phyloP scores from a whole-genome alignment of 2,888 invertebrate genomes.

The Acrobasis consociella region DNA sequence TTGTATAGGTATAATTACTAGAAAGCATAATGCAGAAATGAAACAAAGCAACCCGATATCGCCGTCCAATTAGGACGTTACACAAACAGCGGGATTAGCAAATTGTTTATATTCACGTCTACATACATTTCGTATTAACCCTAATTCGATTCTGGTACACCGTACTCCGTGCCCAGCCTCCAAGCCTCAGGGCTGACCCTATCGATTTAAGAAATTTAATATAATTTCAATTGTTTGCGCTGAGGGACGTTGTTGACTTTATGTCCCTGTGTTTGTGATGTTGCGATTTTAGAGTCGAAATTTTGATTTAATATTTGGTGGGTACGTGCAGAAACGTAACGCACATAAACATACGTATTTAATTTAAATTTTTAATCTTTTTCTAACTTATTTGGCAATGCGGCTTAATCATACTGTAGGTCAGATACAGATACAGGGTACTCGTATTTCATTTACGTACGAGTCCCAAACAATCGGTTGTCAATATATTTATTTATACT shows the following conservation, averaged over 20 bases:
- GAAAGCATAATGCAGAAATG: neutral
- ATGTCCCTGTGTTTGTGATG: neutral
- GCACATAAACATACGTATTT: too few species aligned
- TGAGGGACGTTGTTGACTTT: constrained; percentile 7
- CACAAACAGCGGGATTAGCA: constrained; percentile 66
- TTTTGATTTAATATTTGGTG: neutral
- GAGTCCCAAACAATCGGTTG: too few species aligned
- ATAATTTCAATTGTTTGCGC: constrained; percentile 12
- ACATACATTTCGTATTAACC: constrained; percentile 63
- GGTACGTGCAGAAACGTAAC: too few species aligned
- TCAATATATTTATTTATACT: too few species aligned
- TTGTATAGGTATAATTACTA: too few species aligned
- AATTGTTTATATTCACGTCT: constrained; percentile 68
- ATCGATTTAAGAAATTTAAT: constrained; percentile 16
- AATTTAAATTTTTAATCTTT: too few species aligned
- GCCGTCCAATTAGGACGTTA: constrained; percentile 60
- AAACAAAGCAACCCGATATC: constrained; percentile 14
- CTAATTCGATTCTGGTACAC: constrained; percentile 1
- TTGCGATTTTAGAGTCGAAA: neutral
- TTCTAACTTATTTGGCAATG: too few species aligned
- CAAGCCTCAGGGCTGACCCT: constrained; percentile 5
- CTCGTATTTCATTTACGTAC: too few species aligned
- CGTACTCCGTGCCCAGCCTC: neutral
- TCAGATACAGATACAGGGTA: too few species aligned
- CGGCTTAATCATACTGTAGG: too few species aligned